Conservation (phyloP, 2,113 vertebrate species). For the Clupea harengus region DNA sequence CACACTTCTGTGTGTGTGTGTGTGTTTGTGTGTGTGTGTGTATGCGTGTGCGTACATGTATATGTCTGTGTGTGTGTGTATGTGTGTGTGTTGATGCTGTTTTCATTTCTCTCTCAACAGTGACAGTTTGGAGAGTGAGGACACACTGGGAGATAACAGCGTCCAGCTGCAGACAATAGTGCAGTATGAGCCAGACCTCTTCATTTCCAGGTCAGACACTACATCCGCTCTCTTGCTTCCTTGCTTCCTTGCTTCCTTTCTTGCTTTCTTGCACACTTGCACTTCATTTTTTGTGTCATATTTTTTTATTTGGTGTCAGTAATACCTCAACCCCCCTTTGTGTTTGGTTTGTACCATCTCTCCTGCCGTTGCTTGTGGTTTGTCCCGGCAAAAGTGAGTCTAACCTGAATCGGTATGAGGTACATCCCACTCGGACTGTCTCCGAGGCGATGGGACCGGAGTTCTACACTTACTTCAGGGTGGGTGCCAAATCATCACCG, state of each 20-base stretch:
- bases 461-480: conserved; percentile 84
- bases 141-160: conserved; percentile 76
- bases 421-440: conserved; percentile 77
- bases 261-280: too few relatives aligned
- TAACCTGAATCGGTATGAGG: conserved; percentile 86
- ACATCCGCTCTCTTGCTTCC: too few relatives aligned
- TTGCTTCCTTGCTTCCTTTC: too few relatives aligned
- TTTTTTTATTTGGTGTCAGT: background rate
- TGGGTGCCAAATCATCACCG: conserved; percentile 47
- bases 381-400: conserved; percentile 71
- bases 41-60: conserved; percentile 6
- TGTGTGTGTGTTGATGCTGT: background rate
- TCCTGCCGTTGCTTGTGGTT: conserved; percentile 16
- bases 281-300: too few relatives aligned
- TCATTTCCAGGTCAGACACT: conserved; percentile 79
- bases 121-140: conserved; percentile 78
- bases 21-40: background rate
- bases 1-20: background rate
- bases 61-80: conserved; percentile 6
- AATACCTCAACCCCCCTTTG: background rate
- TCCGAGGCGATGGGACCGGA: conserved; percentile 79
- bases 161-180: conserved; percentile 73
- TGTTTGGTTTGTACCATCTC: background rate
- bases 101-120: conserved; percentile 58
- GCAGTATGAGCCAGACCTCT: conserved; percentile 84